Base-by-base conservation (phyloP, 2,888 invertebrate genomes). In the Anthophora plumipes region DNA sequence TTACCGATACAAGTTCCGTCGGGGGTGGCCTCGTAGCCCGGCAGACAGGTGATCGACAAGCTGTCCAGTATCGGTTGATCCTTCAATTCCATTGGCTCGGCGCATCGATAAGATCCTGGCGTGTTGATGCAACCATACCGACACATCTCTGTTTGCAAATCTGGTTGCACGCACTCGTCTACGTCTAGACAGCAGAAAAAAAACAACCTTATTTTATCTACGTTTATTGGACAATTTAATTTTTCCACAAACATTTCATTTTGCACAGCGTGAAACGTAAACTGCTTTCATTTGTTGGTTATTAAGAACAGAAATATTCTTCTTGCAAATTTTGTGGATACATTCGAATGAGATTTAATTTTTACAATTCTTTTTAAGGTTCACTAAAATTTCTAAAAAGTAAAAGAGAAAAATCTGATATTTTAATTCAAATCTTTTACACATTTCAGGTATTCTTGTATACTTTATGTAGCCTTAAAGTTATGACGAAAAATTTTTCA, bases 101-200 rank as follows among this genome's bases (percentile, higher is more conserved):
- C 88, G 80, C 93, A 93, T 17, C 90, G 88, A 91, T 94, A 95
- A 63, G 94, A 94, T 25, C 95, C 95, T n/a, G 94, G 94, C n/a
- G 94, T 94, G 91, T 95, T 95, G 85, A 94, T 91, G 91, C 95
- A 95, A 60, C 93, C 93, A 73, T 90, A 91, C 64, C 87, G 91
- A 86, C 93, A 93, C 76, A 91, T 86, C 79, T 92, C 91, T 72
- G 91, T 90, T 85, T 93, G 93, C 39, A 93, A 87, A 82, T 93
- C 92, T 50, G 93, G 92, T 46, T 94, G 94, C 22, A 89, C 90
- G 88, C 96, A 96, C 91, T 96, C 96, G 89, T 96, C 95, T 41
- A 96, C 94, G 92, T 96, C 96, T 95, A 90, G 20, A 73, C 31
- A 55, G 22, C n/a, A 11, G 6, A 54, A 31, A n/a, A 6, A 64